These are phyloP conservation scores for Cyprinus carpio DNA, from an alignment of 2,113 vertebrate genomes.

Conservation along the genomic window DNA sequence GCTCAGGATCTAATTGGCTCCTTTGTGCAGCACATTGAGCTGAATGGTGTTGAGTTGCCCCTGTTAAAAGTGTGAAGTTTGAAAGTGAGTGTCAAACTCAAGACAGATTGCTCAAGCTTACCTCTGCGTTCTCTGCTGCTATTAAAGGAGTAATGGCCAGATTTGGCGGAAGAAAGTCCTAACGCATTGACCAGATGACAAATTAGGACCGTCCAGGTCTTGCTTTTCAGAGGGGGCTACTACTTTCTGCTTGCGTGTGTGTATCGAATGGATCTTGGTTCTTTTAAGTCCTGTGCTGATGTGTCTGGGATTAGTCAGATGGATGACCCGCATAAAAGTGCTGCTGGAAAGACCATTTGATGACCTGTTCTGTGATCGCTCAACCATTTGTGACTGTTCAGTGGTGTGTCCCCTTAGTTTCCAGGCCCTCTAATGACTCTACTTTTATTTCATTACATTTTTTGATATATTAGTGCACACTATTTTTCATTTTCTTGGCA, in stretches of 20 bases:
- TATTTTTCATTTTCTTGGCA: slow-evolving; percentile 61
- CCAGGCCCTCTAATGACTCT: slow-evolving; percentile 34
- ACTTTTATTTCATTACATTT: slow-evolving; percentile 30
- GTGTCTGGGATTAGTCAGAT: slow-evolving; percentile 72
- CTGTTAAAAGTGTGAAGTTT: slow-evolving; percentile 52
- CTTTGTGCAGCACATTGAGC: slow-evolving; percentile 57
- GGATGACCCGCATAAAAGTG: slow-evolving; percentile 71
- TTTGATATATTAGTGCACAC: background rate
- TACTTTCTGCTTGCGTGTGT: slow-evolving; percentile 45
- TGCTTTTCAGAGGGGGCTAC: slow-evolving; percentile 40
- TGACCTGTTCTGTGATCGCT: slow-evolving; percentile 69
- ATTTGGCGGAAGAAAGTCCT: slow-evolving; percentile 42
- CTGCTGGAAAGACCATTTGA: slow-evolving; percentile 58
- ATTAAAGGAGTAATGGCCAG: slow-evolving; percentile 36
- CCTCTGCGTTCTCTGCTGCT: slow-evolving; percentile 41
- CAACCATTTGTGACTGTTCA: slow-evolving; percentile 73
- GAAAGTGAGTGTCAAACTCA: slow-evolving; percentile 43
- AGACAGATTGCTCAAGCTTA: slow-evolving; percentile 48
- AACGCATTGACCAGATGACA: slow-evolving; percentile 58
- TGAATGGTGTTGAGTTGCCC: slow-evolving; percentile 48
- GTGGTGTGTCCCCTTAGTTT: slow-evolving; percentile 37
- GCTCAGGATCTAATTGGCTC: slow-evolving; percentile 48
- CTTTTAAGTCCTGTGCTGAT: slow-evolving; percentile 48
- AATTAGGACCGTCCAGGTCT: slow-evolving; percentile 38
- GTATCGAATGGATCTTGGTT: slow-evolving; percentile 39